Evolutionary conservation across 2,797 vertebrate species (phyloP).

Genomic region (Chanos chanos): DNA sequence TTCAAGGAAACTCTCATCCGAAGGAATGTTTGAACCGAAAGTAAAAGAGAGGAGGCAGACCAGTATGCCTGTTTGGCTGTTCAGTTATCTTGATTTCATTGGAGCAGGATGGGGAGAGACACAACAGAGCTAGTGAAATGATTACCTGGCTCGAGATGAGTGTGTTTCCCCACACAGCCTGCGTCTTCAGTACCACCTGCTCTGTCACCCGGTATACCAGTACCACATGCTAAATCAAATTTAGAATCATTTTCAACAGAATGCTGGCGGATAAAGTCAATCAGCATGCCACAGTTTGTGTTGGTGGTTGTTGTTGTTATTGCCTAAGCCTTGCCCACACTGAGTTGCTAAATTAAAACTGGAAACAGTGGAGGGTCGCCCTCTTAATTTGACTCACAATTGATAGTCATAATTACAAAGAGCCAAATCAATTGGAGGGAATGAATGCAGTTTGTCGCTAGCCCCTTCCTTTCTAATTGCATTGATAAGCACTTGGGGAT

Average conservation of each 20-base stretch:
- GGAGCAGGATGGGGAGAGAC: neutral
- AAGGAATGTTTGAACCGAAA: neutral
- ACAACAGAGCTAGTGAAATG: slow-evolving; percentile 1
- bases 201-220: slow-evolving; percentile 53
- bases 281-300: slow-evolving; percentile 17
- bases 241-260: slow-evolving; percentile 63
- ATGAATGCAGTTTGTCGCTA: slow-evolving; percentile 62
- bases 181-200: slow-evolving; percentile 63
- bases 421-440: slow-evolving; percentile 65
- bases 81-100: neutral
- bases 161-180: neutral
- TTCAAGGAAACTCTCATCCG: neutral
- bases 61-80: neutral
- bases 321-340: slow-evolving; percentile 31
- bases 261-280: slow-evolving; percentile 38
- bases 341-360: slow-evolving; percentile 52
- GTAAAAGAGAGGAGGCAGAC: neutral
- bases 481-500: slow-evolving; percentile 59
- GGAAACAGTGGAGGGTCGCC: slow-evolving; percentile 30
- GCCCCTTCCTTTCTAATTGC: slow-evolving; percentile 59
- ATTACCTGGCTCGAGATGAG: slow-evolving; percentile 6
- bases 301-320: slow-evolving; percentile 7
- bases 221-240: slow-evolving; percentile 68
- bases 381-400: slow-evolving; percentile 57
- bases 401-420: slow-evolving; percentile 69